Percentiles rank a stretch among this genome's conserved stretches.
Evolutionary conservation across 2,888 invertebrate genomes (phyloP).

Genomic region (Tetheella fluctuosa): DNA sequence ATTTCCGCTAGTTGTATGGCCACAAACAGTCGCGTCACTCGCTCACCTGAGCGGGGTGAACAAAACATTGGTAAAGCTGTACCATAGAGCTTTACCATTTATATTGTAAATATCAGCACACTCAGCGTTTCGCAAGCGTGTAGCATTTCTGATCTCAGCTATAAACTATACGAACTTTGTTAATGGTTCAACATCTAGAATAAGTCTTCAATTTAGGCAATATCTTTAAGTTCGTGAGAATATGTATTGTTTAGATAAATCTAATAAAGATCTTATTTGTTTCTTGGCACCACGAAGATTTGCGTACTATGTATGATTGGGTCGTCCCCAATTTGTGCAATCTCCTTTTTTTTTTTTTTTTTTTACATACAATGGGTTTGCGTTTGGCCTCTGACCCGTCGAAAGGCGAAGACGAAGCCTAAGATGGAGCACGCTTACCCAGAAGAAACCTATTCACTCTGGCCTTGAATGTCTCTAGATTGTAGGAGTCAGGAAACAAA

Average conservation of each 20-base stretch:
- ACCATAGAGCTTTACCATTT: slow-evolving; percentile 43
- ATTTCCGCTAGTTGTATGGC: slow-evolving; percentile 33
- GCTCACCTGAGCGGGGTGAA: slow-evolving; percentile 31
- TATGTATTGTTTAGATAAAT: neutral
- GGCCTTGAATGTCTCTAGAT: no score
- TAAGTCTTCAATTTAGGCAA: neutral
- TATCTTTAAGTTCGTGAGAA: neutral
- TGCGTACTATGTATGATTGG: neutral
- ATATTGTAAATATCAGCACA: slow-evolving; percentile 56
- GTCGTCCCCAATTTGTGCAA: neutral
- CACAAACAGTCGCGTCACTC: slow-evolving; percentile 29
- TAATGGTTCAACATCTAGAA: neutral
- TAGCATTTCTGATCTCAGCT: slow-evolving; percentile 26
- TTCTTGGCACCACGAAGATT: neutral
- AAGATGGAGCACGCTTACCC: no score
- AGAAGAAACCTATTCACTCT: no score
- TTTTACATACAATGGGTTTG: no score
- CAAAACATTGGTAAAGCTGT: slow-evolving; percentile 48
- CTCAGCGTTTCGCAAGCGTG: slow-evolving; percentile 36
- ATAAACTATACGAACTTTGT: slow-evolving; percentile 21
- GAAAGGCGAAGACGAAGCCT: no score
- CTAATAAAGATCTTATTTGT: neutral
- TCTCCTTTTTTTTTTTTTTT: neutral
- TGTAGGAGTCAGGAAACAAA: no score
- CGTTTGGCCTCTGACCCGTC: no score